These are phyloP conservation scores for Hypotaenidia okinawae DNA, from an alignment of 2,797 vertebrate genomes.

Conservation along the genomic window DNA sequence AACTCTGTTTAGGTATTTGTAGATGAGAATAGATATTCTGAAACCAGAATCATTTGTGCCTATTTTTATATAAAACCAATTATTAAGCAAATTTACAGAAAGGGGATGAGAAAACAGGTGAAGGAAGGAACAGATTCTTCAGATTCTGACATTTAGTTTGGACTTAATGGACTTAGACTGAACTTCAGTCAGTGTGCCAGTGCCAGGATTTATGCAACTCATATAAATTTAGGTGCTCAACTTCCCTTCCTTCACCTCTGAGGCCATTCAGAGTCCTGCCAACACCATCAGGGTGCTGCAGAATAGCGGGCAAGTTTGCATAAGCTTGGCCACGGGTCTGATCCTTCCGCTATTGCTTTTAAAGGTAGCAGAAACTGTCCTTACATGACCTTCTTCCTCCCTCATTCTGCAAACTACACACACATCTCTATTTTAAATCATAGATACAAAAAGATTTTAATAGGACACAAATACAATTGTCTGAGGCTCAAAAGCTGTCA, in stretches of 20 bases:
- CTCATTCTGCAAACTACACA: not conserved
- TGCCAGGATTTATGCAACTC: not conserved
- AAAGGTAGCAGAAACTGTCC: not conserved
- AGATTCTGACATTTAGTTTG: not conserved
- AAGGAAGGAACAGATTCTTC: not conserved
- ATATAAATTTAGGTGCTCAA: not conserved
- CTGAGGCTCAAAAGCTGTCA: not conserved
- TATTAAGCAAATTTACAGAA: not conserved
- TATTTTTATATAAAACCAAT: not conserved
- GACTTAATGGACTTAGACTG: not conserved
- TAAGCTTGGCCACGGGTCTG: not conserved
- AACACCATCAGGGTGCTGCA: not conserved
- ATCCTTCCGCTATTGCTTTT: not conserved
- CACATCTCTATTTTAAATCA: not conserved
- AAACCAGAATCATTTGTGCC: not conserved
- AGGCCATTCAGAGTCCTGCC: not conserved
- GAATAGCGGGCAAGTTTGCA: not conserved
- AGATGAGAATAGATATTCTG: not conserved
- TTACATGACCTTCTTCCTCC: not conserved
- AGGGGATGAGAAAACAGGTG: not conserved
- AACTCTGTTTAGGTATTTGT: not conserved
- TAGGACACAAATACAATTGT: not conserved
- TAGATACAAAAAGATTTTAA: not conserved
- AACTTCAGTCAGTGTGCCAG: not conserved
- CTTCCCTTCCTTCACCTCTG: not conserved